phyloP scores from a whole-genome alignment of 1,140 invertebrate genomes.

The Sycophila sp. region DNA sequence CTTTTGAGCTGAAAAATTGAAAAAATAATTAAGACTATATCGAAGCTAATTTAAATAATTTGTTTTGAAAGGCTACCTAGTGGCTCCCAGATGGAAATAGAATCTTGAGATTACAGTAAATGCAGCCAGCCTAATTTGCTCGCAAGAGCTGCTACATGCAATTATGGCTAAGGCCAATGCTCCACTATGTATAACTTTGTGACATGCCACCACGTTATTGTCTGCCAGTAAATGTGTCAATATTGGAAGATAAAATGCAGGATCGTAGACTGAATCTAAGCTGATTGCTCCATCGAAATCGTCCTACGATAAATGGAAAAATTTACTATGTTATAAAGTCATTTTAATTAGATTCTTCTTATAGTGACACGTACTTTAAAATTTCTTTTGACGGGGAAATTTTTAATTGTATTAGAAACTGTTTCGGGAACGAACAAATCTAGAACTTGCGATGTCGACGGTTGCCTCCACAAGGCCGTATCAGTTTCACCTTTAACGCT shows the following conservation, averaged over 20 bases:
- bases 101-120: constrained; percentile 75
- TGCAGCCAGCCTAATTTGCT: constrained; percentile 70
- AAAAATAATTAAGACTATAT: background rate
- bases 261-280: constrained; percentile 71
- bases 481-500: constrained; percentile 71
- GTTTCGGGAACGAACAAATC: constrained; percentile 73
- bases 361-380: constrained; percentile 47
- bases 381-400: constrained; percentile 70
- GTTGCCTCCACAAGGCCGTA: constrained; percentile 74
- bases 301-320: background rate
- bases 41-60: too few relatives aligned
- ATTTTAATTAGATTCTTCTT: background rate
- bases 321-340: background rate
- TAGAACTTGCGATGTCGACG: constrained; percentile 76
- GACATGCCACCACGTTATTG: constrained; percentile 72
- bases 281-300: background rate
- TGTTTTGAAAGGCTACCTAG: too few relatives aligned
- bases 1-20: constrained; percentile 58
- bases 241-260: constrained; percentile 77
- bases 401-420: constrained; percentile 74
- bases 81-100: constrained; percentile 74
- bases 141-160: constrained; percentile 71
- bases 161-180: constrained; percentile 73
- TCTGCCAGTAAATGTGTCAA: constrained; percentile 73
- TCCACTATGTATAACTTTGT: constrained; percentile 73